Base-by-base conservation (phyloP, 2,888 invertebrate species). In the Aphelenchoides bicaudatus region DNA sequence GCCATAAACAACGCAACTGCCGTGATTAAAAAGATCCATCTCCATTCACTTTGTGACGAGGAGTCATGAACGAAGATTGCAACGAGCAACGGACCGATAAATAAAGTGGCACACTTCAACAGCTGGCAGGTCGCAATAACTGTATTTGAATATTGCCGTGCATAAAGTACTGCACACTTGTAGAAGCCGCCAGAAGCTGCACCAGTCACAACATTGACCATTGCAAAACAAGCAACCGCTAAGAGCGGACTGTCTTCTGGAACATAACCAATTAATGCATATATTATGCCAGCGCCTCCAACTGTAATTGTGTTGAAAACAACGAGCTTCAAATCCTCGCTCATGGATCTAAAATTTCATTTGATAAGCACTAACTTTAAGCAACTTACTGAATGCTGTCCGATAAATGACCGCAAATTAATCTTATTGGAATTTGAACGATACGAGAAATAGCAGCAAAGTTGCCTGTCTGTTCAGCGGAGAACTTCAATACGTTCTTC, bases 241-340 rank as follows among this genome's bases (percentile, higher is more conserved):
- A 31, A 38, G 28, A 66, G 23, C 2, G 63, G 62, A 3, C 55
- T 6, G 3, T 64, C 67, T 13, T 63, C 64, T 8, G 68, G 69
- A 31, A 71, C 54, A 50, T 61, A 71, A n/a, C 67, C 65, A 23
- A 69, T 52, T 4, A 58, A 46, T 10, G 53, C 25, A 49, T 67
- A 65, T 34, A 39, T 37, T 13, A 65, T 21, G 25, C 56, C 67
- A 5, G 65, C 57, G 3, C 65, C 56, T 56, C 61, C 68, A 19
- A 75, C 56, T 10, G 74, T 71, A 31, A 75, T 68, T 3, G 71
- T 67, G 60, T 75, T 75, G 66, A 74, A 75, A 27, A 75, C 62
- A 58, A 68, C 61, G 70, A 75, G 66, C 48, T 75, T 75, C 27
- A 60, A 54, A 19, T 62, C 63, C 49, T 75, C 75, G 8, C 68